A percentile compares a stretch with the other conserved stretches of the same genome.
These are phyloP conservation scores for Echinometra lucunter DNA, from an alignment of 53 echinoderm and acorn worm genomes.

Conservation along the genomic window DNA sequence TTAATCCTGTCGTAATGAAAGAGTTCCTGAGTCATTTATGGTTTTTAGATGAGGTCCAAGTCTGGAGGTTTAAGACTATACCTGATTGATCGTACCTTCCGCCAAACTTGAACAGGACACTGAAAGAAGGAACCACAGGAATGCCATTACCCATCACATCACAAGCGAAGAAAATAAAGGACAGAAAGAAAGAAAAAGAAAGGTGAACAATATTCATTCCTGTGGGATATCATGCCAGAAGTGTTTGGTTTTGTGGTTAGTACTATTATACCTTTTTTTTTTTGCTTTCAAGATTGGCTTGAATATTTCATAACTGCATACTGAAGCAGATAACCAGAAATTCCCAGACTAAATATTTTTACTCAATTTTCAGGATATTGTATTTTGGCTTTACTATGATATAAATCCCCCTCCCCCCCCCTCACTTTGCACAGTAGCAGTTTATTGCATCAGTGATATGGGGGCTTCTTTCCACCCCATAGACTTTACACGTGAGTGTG, in stretches of 20 bases:
- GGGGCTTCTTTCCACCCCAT: too few species aligned
- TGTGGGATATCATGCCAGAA: background rate
- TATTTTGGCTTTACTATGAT: too few species aligned
- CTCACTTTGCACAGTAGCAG: too few species aligned
- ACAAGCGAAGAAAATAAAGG: background rate
- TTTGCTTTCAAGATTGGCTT: background rate
- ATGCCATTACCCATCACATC: background rate
- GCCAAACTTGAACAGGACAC: background rate
- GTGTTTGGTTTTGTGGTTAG: constrained; percentile 34
- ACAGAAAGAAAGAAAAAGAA: background rate
- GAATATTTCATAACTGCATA: background rate
- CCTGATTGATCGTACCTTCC: constrained; percentile 6
- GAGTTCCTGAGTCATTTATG: too few species aligned
- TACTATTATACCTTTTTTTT: background rate
- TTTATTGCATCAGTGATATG: too few species aligned
- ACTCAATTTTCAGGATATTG: background rate
- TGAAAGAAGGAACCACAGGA: constrained; percentile 8
- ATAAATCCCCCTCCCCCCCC: too few species aligned
- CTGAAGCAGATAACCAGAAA: background rate
- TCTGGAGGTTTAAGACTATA: background rate
- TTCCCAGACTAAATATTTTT: background rate
- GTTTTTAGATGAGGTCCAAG: background rate
- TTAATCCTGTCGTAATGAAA: too few species aligned
- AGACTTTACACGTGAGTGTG: too few species aligned
- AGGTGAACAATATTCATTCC: constrained; percentile 3